Evolutionary conservation across 2,797 vertebrate species (phyloP).

Genomic region (Tadarida brasiliensis): DNA sequence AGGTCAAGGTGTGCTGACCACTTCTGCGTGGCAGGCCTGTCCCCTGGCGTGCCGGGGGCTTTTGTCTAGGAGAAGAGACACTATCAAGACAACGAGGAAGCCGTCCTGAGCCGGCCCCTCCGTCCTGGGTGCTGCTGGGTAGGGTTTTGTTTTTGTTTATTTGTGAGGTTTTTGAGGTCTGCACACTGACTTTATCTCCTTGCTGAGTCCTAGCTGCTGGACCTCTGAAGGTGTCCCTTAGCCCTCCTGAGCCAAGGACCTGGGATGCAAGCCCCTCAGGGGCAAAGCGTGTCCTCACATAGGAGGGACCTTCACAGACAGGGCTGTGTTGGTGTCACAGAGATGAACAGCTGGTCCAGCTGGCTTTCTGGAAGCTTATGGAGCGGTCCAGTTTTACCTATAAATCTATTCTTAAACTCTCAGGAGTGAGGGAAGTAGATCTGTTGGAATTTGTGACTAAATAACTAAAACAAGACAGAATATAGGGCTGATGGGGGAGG

Average conservation of each 20-base stretch:
- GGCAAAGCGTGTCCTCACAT: rapidly evolving
- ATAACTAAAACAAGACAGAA: neutral
- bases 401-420: neutral
- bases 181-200: neutral
- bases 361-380: neutral
- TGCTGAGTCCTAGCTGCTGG: neutral
- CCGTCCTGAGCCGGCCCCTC: neutral
- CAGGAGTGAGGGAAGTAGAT: neutral
- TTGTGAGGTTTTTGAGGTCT: neutral
- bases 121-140: neutral
- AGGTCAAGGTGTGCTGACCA: neutral
- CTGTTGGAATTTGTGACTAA: neutral
- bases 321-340: neutral
- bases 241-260: neutral
- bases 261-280: neutral
- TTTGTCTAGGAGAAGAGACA: neutral
- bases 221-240: neutral
- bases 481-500: neutral
- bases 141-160: neutral
- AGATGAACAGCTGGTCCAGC: neutral
- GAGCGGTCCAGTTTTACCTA: neutral
- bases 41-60: neutral
- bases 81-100: neutral
- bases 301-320: neutral
- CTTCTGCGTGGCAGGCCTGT: neutral